Evolutionary conservation across 2,113 vertebrate species (phyloP), one percentile per base, ranked within the genome.

Genomic region (Typhlomys cinereus): DNA sequence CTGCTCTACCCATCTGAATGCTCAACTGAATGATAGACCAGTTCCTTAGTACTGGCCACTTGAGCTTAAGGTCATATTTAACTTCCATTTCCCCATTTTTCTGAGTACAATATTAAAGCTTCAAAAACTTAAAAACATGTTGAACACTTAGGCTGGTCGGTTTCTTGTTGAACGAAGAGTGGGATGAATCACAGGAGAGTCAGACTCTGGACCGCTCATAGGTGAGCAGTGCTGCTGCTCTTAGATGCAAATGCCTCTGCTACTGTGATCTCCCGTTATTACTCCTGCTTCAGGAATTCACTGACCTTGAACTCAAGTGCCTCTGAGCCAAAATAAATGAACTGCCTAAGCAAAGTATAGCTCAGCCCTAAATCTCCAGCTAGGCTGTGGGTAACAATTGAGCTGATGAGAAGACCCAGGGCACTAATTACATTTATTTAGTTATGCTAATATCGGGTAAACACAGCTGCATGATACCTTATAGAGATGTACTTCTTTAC

Each of bases 331-430:
- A 62, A 66, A 39, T 70, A 9, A 61, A 46, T 44, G 23, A 44
- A 29, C 52, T 18, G 41, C 44, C 50, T 50, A 15, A 5, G 5
- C 52, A 92, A 88, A 84, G 3, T 15, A n/a, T 13, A 9, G 3
- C 31, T 69, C 39, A 29, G 44, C 20, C 34, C 70, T 7, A 11
- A 46, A 20, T 29, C 85, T 70, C 41, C 41, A 27, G 20, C 1
- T 3, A 27, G 0, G 34, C 69, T 91, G 44, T 1, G 62, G 85
- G 48, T 76, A 29, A 44, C 76, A 39, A 85, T 64, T 76, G 69
- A 90, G 62, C 71, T 78, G 80, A 93, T 87, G 91, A 82, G 86
- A 85, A 96, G 46, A 64, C 13, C 90, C 69, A 66, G 18, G 84
- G 12, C 48, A 41, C 4, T 52, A 8, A 25, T 87, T 52, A 10